A percentile compares a stretch with the other conserved stretches of the same genome.
Conservation (phyloP, 2,113 vertebrate genomes). For the Tinamus guttatus region DNA sequence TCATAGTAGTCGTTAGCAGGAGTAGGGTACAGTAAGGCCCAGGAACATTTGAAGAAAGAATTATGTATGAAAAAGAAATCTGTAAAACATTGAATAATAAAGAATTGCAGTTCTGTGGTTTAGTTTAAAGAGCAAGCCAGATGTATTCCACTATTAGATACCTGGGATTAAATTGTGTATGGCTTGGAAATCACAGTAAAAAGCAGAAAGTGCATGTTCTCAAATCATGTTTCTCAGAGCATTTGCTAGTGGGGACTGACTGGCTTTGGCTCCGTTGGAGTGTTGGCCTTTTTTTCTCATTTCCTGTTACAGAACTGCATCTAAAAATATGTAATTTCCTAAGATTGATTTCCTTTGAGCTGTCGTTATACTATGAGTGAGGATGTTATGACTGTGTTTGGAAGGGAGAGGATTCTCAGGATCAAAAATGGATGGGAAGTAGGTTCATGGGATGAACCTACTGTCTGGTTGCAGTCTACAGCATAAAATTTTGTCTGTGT, state of each 20-base stretch:
- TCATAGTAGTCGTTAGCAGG: neutral
- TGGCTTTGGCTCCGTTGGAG: neutral
- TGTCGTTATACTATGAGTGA: neutral
- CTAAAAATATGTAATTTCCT: constrained; percentile 35
- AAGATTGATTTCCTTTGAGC: neutral
- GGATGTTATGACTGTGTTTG: neutral
- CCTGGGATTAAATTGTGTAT: neutral
- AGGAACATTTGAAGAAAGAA: neutral
- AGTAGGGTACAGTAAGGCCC: neutral
- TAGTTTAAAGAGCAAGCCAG: neutral
- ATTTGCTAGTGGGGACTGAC: neutral
- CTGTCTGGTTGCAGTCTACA: neutral
- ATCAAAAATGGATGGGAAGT: neutral
- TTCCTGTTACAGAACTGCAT: constrained; percentile 6
- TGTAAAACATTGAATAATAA: neutral
- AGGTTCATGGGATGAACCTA: neutral
- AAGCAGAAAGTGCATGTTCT: neutral
- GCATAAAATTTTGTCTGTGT: neutral
- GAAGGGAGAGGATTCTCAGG: neutral
- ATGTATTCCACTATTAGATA: neutral
- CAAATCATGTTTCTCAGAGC: neutral
- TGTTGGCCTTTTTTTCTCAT: neutral
- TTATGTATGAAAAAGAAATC: neutral
- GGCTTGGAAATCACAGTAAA: neutral
- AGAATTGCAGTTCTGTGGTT: neutral